phyloP scores from a whole-genome alignment of 2,888 invertebrate species.

The Hypercompe scribonia region DNA sequence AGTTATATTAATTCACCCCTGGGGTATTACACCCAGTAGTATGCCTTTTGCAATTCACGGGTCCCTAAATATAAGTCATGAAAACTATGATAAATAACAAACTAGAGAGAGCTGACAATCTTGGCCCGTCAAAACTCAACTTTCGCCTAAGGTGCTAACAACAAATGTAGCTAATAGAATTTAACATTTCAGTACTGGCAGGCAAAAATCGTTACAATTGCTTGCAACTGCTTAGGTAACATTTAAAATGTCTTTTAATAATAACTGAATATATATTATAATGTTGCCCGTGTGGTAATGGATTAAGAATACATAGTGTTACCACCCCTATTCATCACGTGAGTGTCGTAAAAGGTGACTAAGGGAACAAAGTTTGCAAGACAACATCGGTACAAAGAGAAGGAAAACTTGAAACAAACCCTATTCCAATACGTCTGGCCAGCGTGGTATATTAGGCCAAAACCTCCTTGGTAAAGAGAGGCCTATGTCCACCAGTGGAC shows the following conservation, averaged over 20 bases:
- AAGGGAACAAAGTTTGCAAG: no score
- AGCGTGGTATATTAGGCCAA: no score
- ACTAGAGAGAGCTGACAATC: background rate
- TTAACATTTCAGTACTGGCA: background rate
- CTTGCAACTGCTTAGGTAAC: background rate
- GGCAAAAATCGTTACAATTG: background rate
- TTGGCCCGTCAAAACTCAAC: background rate
- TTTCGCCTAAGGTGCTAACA: background rate
- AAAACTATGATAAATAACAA: background rate
- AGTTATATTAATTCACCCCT: background rate
- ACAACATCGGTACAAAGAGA: no score
- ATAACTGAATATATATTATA: background rate
- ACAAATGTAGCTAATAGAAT: background rate
- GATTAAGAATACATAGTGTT: no score
- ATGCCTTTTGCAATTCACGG: background rate
- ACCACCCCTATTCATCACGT: no score
- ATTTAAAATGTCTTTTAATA: background rate
- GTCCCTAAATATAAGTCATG: background rate
- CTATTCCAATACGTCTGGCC: no score
- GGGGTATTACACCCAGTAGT: background rate
- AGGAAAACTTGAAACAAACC: no score
- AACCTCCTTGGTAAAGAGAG: no score
- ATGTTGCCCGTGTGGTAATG: no score
- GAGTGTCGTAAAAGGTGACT: no score
- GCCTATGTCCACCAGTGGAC: no score